phyloP scores from a whole-genome alignment of 2,888 invertebrate genomes.

The Pseudococcus longispinus region DNA sequence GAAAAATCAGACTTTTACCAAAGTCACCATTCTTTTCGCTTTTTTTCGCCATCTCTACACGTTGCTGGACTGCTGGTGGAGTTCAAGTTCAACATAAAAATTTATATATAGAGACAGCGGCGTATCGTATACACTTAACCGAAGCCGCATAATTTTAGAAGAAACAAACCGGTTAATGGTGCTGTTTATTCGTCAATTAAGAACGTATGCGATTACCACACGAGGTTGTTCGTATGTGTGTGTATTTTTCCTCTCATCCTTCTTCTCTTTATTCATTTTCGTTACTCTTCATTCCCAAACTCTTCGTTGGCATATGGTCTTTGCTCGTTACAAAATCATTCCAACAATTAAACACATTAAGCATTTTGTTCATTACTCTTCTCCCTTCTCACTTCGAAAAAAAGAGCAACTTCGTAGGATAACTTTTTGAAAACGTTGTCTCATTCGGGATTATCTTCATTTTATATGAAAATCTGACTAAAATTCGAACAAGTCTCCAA shows the following conservation, averaged over 20 bases:
- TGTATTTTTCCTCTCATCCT: not conserved
- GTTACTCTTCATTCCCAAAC: not conserved
- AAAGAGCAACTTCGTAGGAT: no score
- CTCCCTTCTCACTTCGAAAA: no score
- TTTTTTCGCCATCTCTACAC: not conserved
- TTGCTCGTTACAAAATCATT: not conserved
- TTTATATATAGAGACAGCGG: not conserved
- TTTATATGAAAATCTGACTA: no score
- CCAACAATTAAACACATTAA: not conserved
- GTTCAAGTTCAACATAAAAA: conserved; percentile 29
- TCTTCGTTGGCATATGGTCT: not conserved
- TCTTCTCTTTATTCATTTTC: not conserved
- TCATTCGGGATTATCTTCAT: no score
- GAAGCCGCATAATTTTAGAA: conserved; percentile 26
- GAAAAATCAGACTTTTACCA: not conserved
- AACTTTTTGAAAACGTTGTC: no score
- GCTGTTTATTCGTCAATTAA: conserved; percentile 42
- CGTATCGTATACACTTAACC: not conserved
- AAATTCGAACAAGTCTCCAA: no score
- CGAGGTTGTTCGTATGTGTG: not conserved
- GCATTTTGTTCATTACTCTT: not conserved
- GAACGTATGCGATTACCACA: conserved; percentile 8
- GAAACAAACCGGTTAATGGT: conserved; percentile 31
- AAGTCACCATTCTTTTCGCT: not conserved
- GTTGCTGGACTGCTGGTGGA: not conserved